These are phyloP conservation scores for Deilephila porcellus DNA, from an alignment of 2,888 invertebrate species.

Conservation along the genomic window DNA sequence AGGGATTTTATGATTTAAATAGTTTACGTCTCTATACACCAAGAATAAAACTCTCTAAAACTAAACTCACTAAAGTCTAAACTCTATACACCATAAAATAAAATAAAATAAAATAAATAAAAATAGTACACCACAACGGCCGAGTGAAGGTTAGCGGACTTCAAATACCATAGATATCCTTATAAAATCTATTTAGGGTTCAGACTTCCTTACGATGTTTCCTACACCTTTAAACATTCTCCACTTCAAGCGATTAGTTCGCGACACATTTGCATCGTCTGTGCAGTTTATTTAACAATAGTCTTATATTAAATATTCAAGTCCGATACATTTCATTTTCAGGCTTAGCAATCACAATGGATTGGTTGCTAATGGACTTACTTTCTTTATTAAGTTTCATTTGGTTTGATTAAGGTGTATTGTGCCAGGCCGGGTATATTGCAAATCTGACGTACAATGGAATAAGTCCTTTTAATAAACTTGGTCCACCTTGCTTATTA, in stretches of 20 bases:
- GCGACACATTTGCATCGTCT: no score
- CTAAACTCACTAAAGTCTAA: no score
- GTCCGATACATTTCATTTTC: slow-evolving; percentile 3
- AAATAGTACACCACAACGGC: no score
- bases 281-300: not conserved
- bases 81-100: no score
- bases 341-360: slow-evolving; percentile 39
- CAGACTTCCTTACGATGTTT: not conserved
- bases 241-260: no score
- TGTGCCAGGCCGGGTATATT: slow-evolving; percentile 9
- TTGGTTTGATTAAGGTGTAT: slow-evolving; percentile 46
- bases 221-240: not conserved
- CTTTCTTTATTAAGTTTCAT: slow-evolving; percentile 45
- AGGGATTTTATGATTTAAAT: no score
- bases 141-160: no score
- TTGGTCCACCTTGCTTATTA: slow-evolving; percentile 10
- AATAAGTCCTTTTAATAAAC: slow-evolving; percentile 3
- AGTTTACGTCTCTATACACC: no score
- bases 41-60: no score
- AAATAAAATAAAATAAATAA: no score
- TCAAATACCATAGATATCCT: no score
- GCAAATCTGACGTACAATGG: slow-evolving; percentile 18
- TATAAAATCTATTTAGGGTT: no score
- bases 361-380: slow-evolving; percentile 40
- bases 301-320: not conserved